Evolutionary conservation across 2,888 invertebrate genomes (phyloP).

Genomic region (Epinotia demarniana): DNA sequence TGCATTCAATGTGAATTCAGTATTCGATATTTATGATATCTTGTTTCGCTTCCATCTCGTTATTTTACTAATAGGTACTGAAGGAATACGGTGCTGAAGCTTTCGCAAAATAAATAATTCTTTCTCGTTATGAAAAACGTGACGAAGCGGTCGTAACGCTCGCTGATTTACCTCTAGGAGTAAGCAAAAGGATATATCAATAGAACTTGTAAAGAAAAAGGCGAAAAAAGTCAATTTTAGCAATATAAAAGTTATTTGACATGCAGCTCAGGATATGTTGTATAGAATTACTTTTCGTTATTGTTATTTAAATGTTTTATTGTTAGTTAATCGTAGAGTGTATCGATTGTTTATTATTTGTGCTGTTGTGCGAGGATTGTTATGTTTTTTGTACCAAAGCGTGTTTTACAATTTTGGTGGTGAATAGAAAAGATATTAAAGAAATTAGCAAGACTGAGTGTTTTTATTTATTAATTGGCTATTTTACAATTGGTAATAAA

Average conservation of each 20-base stretch:
- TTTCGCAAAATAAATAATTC: background rate
- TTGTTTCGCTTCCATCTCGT: background rate
- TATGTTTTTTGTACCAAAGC: slow-evolving; percentile 70
- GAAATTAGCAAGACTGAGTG: slow-evolving; percentile 57
- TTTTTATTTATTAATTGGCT: background rate
- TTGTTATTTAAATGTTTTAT: slow-evolving; percentile 61
- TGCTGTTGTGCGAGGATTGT: slow-evolving; percentile 61
- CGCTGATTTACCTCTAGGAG: slow-evolving; percentile 25
- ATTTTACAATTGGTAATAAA: too few relatives aligned
- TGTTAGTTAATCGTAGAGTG: slow-evolving; percentile 58
- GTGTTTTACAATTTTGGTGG: slow-evolving; percentile 69
- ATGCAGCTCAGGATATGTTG: slow-evolving; percentile 52
- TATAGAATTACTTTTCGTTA: slow-evolving; percentile 56
- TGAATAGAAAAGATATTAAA: slow-evolving; percentile 62
- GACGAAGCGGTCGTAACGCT: slow-evolving; percentile 4
- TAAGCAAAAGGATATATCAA: slow-evolving; percentile 47
- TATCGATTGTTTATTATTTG: slow-evolving; percentile 53
- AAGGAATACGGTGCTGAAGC: background rate
- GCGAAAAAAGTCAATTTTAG: slow-evolving; percentile 71
- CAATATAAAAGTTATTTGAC: slow-evolving; percentile 46
- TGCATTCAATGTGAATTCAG: background rate
- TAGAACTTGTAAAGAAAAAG: slow-evolving; percentile 50
- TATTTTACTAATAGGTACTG: background rate
- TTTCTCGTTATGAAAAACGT: background rate
- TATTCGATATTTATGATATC: background rate